Base-by-base conservation (phyloP, 2,888 invertebrate genomes). In the Chrysolina americana region DNA sequence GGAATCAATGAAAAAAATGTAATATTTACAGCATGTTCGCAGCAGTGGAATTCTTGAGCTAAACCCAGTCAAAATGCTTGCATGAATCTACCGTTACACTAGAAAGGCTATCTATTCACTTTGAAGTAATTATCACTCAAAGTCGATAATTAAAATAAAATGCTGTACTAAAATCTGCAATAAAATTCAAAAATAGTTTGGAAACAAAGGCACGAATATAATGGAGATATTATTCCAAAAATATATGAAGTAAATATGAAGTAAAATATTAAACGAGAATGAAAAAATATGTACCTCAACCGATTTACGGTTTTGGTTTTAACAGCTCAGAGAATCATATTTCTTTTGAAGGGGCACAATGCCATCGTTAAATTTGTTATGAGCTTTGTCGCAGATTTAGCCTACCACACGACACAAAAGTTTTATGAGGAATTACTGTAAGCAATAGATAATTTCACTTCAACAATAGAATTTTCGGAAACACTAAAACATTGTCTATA, bases 241-340 rank as follows among this genome's bases (percentile, higher is more conserved):
- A 21, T 21, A 53, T 53, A 21, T 9, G n/a, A n/a, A n/a, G n/a
- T n/a, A n/a, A n/a, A n/a, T n/a, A n/a, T 21, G 53, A 53, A n/a
- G 53, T 13, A 10, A 23, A 53, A 13, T 19, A 53, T 53, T 17
- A 36, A 36, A 36, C 8, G 36, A 8, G 36, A 36, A 36, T 36
- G 36, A 36, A 21, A 53, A 53, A 53, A 11, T 11, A 53, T 1
- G 21, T 53, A 23, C 53, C 19, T 10, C 13, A 53, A 53, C 53
- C 53, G 53, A 53, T 53, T 53, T 53, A 53, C 53, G 17, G 53
- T 53, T 53, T 53, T 53, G 53, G 53, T 53, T 53, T 53, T 53
- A 53, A 53, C 53, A 21, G 13, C 53, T 13, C 11, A 53, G 19
- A 10, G 21, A 53, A 53, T 53, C 53, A 53, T 53, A 53, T 19